phyloP scores from a whole-genome alignment of 2,797 vertebrate genomes.

The Oophaga sylvatica region DNA sequence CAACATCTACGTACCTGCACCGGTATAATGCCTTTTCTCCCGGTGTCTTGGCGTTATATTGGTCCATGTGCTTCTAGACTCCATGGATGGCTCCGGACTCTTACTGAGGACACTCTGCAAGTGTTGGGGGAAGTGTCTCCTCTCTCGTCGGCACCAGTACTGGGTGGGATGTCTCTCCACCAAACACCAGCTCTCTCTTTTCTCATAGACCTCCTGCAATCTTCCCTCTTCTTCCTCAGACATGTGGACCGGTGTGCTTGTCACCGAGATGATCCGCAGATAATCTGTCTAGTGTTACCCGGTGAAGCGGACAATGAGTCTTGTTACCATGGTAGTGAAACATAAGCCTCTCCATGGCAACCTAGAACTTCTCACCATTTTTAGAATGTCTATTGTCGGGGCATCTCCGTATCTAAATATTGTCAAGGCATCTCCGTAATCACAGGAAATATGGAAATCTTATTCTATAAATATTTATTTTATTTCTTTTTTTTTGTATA shows the following conservation, averaged over 20 bases:
- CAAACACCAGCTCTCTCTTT: slow-evolving; percentile 78
- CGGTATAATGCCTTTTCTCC: slow-evolving; percentile 73
- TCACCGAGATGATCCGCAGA: slow-evolving; percentile 28
- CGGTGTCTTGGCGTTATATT: slow-evolving; percentile 36
- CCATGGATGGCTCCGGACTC: slow-evolving; percentile 26
- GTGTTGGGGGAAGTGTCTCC: slow-evolving; percentile 41
- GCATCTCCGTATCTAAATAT: neutral
- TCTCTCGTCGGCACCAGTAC: slow-evolving; percentile 37
- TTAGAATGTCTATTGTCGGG: neutral
- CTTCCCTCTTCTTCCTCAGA: neutral
- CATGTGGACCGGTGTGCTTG: slow-evolving; percentile 25
- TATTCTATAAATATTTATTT: too few relatives aligned
- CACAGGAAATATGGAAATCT: too few relatives aligned
- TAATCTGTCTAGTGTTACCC: slow-evolving; percentile 29
- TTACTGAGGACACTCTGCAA: neutral
- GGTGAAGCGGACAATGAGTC: slow-evolving; percentile 32
- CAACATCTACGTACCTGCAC: slow-evolving; percentile 20
- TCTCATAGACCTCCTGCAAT: slow-evolving; percentile 72
- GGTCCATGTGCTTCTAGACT: slow-evolving; percentile 63
- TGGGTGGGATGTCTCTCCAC: slow-evolving; percentile 67
- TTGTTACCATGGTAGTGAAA: slow-evolving; percentile 62
- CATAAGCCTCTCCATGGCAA: slow-evolving; percentile 54
- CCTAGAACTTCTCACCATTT: slow-evolving; percentile 43
- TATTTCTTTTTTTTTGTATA: too few relatives aligned
- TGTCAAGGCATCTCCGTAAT: too few relatives aligned